Evolutionary conservation across 2,113 vertebrate species (phyloP).

Genomic region (Macrotis lagotis): DNA sequence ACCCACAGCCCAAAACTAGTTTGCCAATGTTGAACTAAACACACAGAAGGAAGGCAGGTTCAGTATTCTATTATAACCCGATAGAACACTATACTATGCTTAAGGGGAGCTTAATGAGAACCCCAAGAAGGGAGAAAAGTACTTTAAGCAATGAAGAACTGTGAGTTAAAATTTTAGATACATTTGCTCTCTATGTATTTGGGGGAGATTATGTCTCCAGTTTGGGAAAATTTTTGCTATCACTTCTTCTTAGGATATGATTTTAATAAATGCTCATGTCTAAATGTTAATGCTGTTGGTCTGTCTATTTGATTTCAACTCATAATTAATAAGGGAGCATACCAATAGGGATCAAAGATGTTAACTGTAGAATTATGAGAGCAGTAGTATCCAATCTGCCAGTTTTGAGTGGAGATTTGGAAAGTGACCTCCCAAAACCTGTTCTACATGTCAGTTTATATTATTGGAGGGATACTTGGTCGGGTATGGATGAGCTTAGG

Average conservation of each 20-base stretch:
- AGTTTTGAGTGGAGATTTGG: neutral
- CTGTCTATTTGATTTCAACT: neutral
- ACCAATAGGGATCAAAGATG: neutral
- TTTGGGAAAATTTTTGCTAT: neutral
- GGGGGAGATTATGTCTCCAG: neutral
- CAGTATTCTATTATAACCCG: neutral
- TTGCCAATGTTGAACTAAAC: neutral
- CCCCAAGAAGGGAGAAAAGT: neutral
- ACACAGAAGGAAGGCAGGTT: neutral
- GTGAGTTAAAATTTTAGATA: neutral
- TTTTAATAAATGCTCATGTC: neutral
- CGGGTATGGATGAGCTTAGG: neutral
- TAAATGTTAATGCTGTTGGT: neutral
- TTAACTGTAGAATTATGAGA: neutral
- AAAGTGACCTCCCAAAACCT: neutral
- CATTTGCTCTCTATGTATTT: neutral
- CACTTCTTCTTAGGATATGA: neutral
- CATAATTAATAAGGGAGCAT: neutral
- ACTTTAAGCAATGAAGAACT: neutral
- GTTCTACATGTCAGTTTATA: neutral
- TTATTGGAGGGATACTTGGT: neutral
- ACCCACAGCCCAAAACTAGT: neutral
- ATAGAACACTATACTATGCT: neutral
- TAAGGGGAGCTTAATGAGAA: neutral
- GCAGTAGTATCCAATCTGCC: neutral